phyloP scores from a whole-genome alignment of 1,140 invertebrate species.

The Heliconius eleuchia region DNA sequence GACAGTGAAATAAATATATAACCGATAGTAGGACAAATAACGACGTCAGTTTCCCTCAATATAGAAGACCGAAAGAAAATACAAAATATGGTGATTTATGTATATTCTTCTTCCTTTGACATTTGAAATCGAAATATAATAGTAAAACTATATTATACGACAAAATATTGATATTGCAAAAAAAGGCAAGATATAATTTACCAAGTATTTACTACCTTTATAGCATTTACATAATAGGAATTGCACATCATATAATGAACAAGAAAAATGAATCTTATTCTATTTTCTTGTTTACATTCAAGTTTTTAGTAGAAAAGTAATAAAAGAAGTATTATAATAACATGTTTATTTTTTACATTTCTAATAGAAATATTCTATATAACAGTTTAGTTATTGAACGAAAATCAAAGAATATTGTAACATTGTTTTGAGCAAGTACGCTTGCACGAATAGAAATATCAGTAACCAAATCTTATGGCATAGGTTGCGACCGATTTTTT shows the following conservation, averaged over 20 bases:
- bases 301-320: not conserved
- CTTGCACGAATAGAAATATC: constrained; percentile 9
- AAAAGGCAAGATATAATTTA: not conserved
- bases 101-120: too few relatives aligned
- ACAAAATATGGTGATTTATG: too few relatives aligned
- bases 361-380: not conserved
- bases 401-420: not conserved
- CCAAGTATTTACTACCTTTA: not conserved
- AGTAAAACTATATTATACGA: too few relatives aligned
- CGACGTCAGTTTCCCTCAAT: too few relatives aligned
- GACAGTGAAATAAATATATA: too few relatives aligned
- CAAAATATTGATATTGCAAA: not conserved
- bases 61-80: too few relatives aligned
- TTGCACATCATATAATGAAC: not conserved
- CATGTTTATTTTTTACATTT: not conserved
- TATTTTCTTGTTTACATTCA: constrained; percentile 1
- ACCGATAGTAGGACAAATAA: too few relatives aligned
- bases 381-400: not conserved
- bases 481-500: constrained; percentile 26
- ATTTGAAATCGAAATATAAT: too few relatives aligned
- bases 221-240: not conserved
- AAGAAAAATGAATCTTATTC: not conserved
- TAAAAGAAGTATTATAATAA: not conserved
- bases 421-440: not conserved
- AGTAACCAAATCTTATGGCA: constrained; percentile 26